Evolutionary conservation across 2,888 invertebrate species (phyloP).

Genomic region (Eustalomyia histrio): DNA sequence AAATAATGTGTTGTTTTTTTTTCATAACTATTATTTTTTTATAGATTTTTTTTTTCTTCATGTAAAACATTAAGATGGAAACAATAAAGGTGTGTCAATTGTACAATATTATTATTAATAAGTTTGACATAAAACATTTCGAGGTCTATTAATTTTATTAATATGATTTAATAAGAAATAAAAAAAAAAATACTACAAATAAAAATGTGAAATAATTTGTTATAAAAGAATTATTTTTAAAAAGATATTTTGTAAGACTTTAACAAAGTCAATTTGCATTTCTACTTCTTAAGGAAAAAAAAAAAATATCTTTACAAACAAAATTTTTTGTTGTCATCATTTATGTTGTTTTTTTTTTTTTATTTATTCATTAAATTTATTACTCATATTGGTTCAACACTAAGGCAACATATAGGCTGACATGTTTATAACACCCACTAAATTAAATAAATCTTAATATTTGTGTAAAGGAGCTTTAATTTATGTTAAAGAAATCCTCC

Average conservation of each 20-base stretch:
- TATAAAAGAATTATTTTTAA: neutral
- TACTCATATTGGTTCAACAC: neutral
- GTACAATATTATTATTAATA: constrained; percentile 55
- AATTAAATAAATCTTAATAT: constrained; percentile 5
- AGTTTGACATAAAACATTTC: constrained; percentile 56
- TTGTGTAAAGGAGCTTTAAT: neutral
- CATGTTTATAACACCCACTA: constrained; percentile 6
- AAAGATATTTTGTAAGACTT: too few species aligned
- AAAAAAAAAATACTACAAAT: neutral
- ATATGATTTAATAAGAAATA: neutral
- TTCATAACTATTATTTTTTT: neutral
- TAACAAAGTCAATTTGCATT: too few species aligned
- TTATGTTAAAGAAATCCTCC: constrained; percentile 4
- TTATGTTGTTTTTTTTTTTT: neutral
- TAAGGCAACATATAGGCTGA: neutral
- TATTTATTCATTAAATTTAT: neutral
- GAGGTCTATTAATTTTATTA: constrained; percentile 62
- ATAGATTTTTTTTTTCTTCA: neutral
- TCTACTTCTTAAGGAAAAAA: too few species aligned
- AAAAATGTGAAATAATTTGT: neutral
- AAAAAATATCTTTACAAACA: neutral
- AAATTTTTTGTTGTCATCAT: neutral
- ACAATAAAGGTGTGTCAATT: constrained; percentile 32
- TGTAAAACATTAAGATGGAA: neutral
- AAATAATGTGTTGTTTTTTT: constrained; percentile 10